These are phyloP conservation scores for Scaptomyza pallida DNA, from an alignment of 1,140 invertebrate genomes.

Conservation along the genomic window DNA sequence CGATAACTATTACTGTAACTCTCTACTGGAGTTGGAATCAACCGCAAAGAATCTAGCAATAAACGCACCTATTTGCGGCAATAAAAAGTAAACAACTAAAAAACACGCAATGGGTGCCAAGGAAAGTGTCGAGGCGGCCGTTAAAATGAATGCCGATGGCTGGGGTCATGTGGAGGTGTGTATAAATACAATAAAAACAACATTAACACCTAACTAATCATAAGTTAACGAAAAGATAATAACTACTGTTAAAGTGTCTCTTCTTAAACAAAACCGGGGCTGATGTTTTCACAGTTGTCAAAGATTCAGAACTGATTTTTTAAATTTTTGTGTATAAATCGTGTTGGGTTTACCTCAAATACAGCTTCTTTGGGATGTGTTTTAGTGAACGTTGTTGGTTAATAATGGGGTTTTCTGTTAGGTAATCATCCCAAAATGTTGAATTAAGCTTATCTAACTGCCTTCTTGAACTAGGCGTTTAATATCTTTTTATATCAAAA, in stretches of 20 bases:
- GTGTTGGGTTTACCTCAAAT: too few relatives aligned
- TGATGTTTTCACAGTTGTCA: background rate
- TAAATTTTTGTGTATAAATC: too few relatives aligned
- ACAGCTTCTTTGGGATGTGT: too few relatives aligned
- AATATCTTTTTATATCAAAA: too few relatives aligned
- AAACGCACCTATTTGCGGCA: conserved; percentile 56
- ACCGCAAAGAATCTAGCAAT: conserved; percentile 34
- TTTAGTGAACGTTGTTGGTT: too few relatives aligned
- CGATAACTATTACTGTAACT: conserved; percentile 9
- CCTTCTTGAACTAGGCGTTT: too few relatives aligned
- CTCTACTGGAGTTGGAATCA: conserved; percentile 23
- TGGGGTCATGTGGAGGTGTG: conserved; percentile 90
- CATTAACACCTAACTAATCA: background rate
- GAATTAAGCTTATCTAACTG: too few relatives aligned
- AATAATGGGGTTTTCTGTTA: too few relatives aligned
- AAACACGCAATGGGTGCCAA: conserved; percentile 87
- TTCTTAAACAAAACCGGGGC: too few relatives aligned
- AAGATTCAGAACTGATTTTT: too few relatives aligned
- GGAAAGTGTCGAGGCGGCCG: conserved; percentile 89
- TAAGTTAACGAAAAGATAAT: background rate
- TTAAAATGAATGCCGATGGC: conserved; percentile 89
- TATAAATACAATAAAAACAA: conserved; percentile 38
- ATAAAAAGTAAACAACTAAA: conserved; percentile 48
- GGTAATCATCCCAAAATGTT: too few relatives aligned
- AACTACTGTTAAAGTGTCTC: background rate